These are phyloP conservation scores for Merodon equestris DNA, from an alignment of 2,888 invertebrate genomes.

Conservation along the genomic window DNA sequence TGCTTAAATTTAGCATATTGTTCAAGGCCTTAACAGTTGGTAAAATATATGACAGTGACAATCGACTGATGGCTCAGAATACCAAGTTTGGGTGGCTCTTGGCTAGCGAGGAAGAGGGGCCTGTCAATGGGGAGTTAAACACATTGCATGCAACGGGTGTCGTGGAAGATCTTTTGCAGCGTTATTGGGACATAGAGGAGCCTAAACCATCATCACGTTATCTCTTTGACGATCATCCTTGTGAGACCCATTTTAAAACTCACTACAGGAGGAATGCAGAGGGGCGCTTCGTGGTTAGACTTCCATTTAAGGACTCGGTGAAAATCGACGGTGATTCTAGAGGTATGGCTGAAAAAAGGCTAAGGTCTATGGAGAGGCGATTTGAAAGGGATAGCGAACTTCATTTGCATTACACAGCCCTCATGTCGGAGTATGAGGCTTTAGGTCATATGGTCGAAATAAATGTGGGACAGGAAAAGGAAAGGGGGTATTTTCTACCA, in stretches of 20 bases:
- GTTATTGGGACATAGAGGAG: too few relatives aligned
- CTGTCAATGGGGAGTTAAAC: too few relatives aligned
- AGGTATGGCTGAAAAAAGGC: slow-evolving; percentile 7
- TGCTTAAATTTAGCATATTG: too few relatives aligned
- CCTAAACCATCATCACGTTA: too few relatives aligned
- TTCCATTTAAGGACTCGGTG: slow-evolving; percentile 5
- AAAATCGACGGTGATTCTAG: slow-evolving; percentile 4
- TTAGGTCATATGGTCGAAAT: slow-evolving; percentile 29
- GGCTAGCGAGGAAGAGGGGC: too few relatives aligned
- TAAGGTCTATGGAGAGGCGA: slow-evolving; percentile 13
- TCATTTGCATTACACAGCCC: slow-evolving; percentile 1
- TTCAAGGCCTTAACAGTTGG: too few relatives aligned
- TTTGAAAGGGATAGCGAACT: slow-evolving; percentile 18
- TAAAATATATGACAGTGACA: too few relatives aligned
- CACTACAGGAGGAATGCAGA: slow-evolving; percentile 7
- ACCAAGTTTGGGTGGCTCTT: too few relatives aligned
- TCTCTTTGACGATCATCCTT: too few relatives aligned
- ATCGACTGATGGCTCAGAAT: too few relatives aligned
- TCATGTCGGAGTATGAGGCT: slow-evolving; percentile 17
- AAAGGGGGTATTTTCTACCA: slow-evolving; percentile 1
- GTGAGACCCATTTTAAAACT: slow-evolving; percentile 41
- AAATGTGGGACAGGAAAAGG: background rate
- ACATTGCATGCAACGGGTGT: too few relatives aligned
- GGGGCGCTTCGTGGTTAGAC: slow-evolving; percentile 12
- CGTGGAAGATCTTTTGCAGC: too few relatives aligned